Evolutionary conservation across 2,888 invertebrate species (phyloP), one percentile per base, ranked within the genome.

Genomic region (Luperina nickerlii): DNA sequence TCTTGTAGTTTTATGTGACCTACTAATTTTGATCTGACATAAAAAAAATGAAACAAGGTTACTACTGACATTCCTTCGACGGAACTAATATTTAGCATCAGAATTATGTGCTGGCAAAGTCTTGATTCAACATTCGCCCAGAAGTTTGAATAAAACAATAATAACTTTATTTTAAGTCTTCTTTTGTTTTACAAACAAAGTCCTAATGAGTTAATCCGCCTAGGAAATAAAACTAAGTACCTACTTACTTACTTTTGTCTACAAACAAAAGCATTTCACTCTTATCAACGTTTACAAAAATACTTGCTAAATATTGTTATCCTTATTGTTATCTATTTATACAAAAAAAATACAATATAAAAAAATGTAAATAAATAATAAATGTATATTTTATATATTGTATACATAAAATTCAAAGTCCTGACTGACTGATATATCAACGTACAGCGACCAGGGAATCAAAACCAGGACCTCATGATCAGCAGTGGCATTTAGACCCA

Each of bases 1-100:
- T 87, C 82, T 85, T 86, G 85, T 87, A 82, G 75, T 87, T 87
- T 83, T 85, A 84, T 77, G 74, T 89, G 90, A 88, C 91, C 90
- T 84, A 90, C 79, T 82, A 80, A 80, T 79, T 83, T 74, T 65
- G 48, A 79, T 73, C 67, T 74, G 69, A 70, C 66, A 72, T 75
- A 69, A 83, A 67, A 69, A 83, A 69, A 77, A 62, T 69, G 38
- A 76, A 78, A 88, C 79, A 78, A 78, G 80, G 80, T 83, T 87
- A 79, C 63, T 38, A 77, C 71, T 72, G 57, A 60, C 48, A 86
- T 80, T 77, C 63, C 71, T 66, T 73, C 9, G 45, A 75, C 68
- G 67, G 74, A 76, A 77, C 42, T 78, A n/a, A 78, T 74, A 68
- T 65, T 82, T 65, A 57, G 63, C 74, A 78, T 48, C 38, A 63